Evolutionary conservation across 1,140 invertebrate species (phyloP).

Genomic region (Pteromalus puparum): DNA sequence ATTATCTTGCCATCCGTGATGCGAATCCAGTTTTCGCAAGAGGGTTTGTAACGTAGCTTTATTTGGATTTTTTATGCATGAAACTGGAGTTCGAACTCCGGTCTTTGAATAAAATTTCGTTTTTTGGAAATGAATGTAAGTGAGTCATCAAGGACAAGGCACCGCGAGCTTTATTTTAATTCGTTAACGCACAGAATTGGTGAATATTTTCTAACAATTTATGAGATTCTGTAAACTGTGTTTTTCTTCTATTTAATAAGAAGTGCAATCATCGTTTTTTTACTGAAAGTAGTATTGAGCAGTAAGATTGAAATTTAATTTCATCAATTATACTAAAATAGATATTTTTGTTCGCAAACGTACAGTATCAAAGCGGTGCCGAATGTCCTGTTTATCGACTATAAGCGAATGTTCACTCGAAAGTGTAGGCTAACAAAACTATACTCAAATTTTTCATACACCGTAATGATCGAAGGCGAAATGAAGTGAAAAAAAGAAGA

Average conservation of each 20-base stretch:
- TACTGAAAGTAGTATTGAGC: too few species aligned
- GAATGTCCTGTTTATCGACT: not conserved
- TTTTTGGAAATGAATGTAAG: not conserved
- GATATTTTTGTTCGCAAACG: not conserved
- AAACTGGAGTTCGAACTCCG: not conserved
- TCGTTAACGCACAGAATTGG: too few species aligned
- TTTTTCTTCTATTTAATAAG: too few species aligned
- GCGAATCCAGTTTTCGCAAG: not conserved
- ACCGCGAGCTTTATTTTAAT: not conserved
- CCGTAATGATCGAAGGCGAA: constrained; percentile 6
- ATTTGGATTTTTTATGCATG: not conserved
- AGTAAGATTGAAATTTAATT: not conserved
- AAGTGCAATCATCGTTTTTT: too few species aligned
- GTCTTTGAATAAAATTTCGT: not conserved
- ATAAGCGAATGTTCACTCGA: not conserved
- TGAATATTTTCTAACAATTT: too few species aligned
- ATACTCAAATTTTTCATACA: not conserved
- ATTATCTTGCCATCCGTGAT: not conserved
- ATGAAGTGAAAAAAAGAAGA: not conserved
- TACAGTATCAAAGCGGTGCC: not conserved
- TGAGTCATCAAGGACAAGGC: not conserved
- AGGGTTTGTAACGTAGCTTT: not conserved
- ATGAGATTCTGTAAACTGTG: too few species aligned
- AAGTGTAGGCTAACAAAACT: not conserved
- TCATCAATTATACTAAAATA: not conserved